Conservation (phyloP, 1,140 invertebrate species). For the Lysiphlebus fabarum region DNA sequence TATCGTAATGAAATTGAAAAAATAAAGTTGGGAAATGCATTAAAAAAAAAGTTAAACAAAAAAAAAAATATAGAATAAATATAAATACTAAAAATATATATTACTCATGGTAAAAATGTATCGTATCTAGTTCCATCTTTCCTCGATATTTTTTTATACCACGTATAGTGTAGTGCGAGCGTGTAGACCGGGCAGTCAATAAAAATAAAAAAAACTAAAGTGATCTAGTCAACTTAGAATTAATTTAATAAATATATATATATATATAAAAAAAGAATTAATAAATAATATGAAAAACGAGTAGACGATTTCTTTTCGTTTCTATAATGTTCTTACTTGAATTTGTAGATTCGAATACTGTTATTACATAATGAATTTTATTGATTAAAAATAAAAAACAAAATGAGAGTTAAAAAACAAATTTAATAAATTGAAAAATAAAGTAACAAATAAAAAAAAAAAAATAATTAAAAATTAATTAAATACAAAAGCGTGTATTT, state of each 20-base stretch:
- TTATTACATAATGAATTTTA: constrained; percentile 27
- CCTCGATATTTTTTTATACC: constrained; percentile 53
- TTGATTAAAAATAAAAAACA: constrained; percentile 16
- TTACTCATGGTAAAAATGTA: constrained; percentile 9
- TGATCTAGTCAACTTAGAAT: constrained; percentile 50
- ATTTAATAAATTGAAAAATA: neutral
- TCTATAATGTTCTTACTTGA: constrained; percentile 27
- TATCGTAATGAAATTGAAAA: constrained; percentile 18
- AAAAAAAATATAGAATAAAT: constrained; percentile 10
- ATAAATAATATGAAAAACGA: constrained; percentile 23
- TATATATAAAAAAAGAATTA: too few species aligned
- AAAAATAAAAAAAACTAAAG: constrained; percentile 34
- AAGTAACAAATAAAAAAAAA: constrained; percentile 3
- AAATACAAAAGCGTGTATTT: too few species aligned
- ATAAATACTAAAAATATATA: constrained; percentile 1
- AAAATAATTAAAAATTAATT: neutral
- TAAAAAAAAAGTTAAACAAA: constrained; percentile 7
- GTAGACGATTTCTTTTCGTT: constrained; percentile 30
- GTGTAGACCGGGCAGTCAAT: constrained; percentile 33
- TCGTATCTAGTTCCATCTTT: constrained; percentile 41
- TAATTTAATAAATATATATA: constrained; percentile 8
- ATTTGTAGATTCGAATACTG: constrained; percentile 27
- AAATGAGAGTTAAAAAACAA: constrained; percentile 6
- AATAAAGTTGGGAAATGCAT: neutral
- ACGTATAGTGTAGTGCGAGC: constrained; percentile 34